Evolutionary conservation across 2,888 invertebrate species (phyloP).

Genomic region (Leistus spinibarbis): DNA sequence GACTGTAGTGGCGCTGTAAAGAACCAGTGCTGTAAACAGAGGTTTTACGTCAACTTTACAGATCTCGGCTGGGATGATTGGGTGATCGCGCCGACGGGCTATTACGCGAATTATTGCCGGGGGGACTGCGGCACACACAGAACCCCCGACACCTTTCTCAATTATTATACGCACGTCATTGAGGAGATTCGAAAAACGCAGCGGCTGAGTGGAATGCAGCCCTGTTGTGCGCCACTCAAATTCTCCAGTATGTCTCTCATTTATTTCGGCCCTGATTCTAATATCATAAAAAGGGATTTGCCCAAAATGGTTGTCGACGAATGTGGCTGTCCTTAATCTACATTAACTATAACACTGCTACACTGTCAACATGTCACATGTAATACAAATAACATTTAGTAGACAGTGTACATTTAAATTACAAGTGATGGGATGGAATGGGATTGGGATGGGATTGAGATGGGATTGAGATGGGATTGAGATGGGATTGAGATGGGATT

Average conservation of each 20-base stretch:
- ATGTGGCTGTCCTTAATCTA: slow-evolving; percentile 85
- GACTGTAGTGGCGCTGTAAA: slow-evolving; percentile 76
- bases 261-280: slow-evolving; percentile 87
- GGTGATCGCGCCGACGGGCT: slow-evolving; percentile 89
- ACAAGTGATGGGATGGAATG: not conserved
- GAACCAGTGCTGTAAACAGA: slow-evolving; percentile 85
- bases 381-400: not conserved
- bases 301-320: slow-evolving; percentile 97
- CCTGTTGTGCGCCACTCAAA: slow-evolving; percentile 91
- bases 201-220: slow-evolving; percentile 77
- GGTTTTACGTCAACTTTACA: slow-evolving; percentile 90
- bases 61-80: slow-evolving; percentile 94
- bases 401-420: not conserved
- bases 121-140: slow-evolving; percentile 84
- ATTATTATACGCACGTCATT: slow-evolving; percentile 89
- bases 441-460: too few relatives aligned
- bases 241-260: slow-evolving; percentile 92
- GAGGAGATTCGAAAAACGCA: slow-evolving; percentile 85
- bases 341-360: too few relatives aligned
- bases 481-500: too few relatives aligned
- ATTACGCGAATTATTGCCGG: slow-evolving; percentile 92
- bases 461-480: too few relatives aligned
- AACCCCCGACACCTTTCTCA: slow-evolving; percentile 82
- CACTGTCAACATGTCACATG: too few relatives aligned
- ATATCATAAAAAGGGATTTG: slow-evolving; percentile 90